Conservation (phyloP, 2,797 vertebrate genomes). For the Acipenser oxyrinchus region DNA sequence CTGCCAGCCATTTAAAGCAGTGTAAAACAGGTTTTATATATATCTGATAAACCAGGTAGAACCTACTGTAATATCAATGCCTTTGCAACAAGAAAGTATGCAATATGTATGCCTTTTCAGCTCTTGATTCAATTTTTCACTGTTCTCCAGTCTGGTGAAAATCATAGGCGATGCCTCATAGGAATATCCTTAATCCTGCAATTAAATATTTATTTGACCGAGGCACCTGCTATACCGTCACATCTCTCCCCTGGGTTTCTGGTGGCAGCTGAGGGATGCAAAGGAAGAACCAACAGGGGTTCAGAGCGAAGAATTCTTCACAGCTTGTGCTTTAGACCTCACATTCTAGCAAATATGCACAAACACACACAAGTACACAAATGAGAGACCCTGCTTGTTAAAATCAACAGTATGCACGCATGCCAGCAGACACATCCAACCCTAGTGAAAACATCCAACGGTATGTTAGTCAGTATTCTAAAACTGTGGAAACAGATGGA, state of each 20-base stretch:
- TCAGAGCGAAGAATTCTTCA: constrained; percentile 38
- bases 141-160: constrained; percentile 46
- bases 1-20: too few relatives aligned
- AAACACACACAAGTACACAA: constrained; percentile 20
- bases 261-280: constrained; percentile 42
- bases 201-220: constrained; percentile 74
- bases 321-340: constrained; percentile 43
- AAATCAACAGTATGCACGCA: constrained; percentile 27
- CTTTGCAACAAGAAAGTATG: too few relatives aligned
- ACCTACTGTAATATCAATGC: neutral
- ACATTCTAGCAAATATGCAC: constrained; percentile 44
- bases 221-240: constrained; percentile 70
- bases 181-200: constrained; percentile 54
- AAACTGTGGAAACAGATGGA: neutral
- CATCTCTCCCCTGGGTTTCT: constrained; percentile 47
- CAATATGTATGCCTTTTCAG: neutral
- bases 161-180: constrained; percentile 39
- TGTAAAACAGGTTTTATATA: too few relatives aligned
- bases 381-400: constrained; percentile 21
- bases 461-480: neutral
- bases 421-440: constrained; percentile 28
- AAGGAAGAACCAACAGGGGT: constrained; percentile 27
- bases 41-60: neutral
- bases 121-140: constrained; percentile 41
- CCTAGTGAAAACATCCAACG: too few relatives aligned